Evolutionary conservation across 2,797 vertebrate species (phyloP).

Genomic region (Bucorvus abyssinicus): DNA sequence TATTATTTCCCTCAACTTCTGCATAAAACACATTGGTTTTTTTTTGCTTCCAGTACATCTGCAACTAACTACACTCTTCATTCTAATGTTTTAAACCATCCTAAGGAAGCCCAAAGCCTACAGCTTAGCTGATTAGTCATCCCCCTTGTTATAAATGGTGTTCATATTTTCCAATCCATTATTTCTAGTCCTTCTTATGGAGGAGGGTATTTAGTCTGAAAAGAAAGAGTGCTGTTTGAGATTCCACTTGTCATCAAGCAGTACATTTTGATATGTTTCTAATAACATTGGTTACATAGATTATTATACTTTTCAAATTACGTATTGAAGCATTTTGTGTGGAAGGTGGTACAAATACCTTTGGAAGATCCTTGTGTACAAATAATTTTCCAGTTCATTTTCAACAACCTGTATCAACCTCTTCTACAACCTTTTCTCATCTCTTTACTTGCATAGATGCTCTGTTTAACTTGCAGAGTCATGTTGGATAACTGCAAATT

Average conservation of each 20-base stretch:
- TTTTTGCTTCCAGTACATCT: background rate
- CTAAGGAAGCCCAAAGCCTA: background rate
- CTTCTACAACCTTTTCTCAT: background rate
- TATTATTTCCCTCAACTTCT: background rate
- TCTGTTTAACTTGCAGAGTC: too few species aligned
- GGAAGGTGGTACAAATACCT: background rate
- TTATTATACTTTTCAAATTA: background rate
- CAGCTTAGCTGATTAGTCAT: background rate
- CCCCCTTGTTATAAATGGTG: background rate
- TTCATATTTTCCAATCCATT: background rate
- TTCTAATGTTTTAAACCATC: background rate
- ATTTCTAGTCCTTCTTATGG: background rate
- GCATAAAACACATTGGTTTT: background rate
- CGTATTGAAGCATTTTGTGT: background rate
- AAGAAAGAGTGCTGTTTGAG: background rate
- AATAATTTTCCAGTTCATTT: too few species aligned
- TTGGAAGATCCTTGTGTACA: background rate
- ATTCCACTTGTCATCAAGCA: background rate
- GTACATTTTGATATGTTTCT: background rate
- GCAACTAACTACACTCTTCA: background rate
- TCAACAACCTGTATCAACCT: too few species aligned
- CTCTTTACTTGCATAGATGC: background rate
- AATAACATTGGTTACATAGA: rapidly evolving
- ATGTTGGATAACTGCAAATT: too few species aligned
- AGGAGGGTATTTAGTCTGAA: background rate